Conservation (phyloP, 2,888 invertebrate species). For the Stenichneumon culpator region DNA sequence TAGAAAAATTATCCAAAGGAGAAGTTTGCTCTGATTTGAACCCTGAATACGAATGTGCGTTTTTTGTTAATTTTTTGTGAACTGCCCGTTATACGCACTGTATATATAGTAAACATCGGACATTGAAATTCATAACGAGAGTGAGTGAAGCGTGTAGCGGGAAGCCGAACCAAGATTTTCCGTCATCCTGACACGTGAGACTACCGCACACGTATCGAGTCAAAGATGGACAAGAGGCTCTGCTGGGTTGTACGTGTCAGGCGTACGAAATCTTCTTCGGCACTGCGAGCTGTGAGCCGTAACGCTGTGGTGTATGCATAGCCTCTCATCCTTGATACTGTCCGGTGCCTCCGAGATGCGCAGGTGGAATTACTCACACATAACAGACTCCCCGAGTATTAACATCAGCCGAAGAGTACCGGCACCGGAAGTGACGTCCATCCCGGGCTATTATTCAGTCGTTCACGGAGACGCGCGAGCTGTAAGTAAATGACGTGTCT, state of each 20-base stretch:
- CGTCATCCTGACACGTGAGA: slow-evolving; percentile 60
- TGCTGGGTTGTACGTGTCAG: slow-evolving; percentile 48
- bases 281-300: neutral
- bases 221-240: slow-evolving; percentile 56
- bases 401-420: slow-evolving; percentile 1
- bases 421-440: slow-evolving; percentile 58
- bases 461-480: slow-evolving; percentile 37
- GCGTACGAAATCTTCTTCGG: slow-evolving; percentile 36
- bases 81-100: too few relatives aligned
- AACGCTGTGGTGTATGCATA: slow-evolving; percentile 9
- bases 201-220: slow-evolving; percentile 47
- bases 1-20: too few relatives aligned
- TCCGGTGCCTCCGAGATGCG: neutral
- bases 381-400: slow-evolving; percentile 16
- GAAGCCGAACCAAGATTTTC: slow-evolving; percentile 59
- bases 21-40: too few relatives aligned
- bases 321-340: slow-evolving; percentile 2
- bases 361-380: slow-evolving; percentile 13
- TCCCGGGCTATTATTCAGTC: slow-evolving; percentile 58
- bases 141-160: slow-evolving; percentile 60
- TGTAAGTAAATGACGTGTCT: slow-evolving; percentile 70
- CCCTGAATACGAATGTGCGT: too few relatives aligned
- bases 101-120: neutral
- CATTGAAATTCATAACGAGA: slow-evolving; percentile 62
- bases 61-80: too few relatives aligned